These are phyloP conservation scores for Malthinus flaveolus DNA, from an alignment of 2,888 invertebrate genomes.

Conservation along the genomic window DNA sequence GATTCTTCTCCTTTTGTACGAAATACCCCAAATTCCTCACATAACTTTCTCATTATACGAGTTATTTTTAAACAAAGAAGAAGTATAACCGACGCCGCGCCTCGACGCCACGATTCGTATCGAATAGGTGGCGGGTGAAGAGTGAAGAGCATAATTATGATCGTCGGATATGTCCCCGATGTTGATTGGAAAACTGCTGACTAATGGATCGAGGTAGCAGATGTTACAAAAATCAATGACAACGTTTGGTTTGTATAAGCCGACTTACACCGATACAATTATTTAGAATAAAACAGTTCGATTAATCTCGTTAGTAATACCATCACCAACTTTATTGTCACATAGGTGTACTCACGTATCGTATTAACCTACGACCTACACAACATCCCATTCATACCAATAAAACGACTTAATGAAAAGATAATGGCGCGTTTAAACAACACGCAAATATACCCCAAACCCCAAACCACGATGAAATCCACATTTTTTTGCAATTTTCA, in stretches of 20 bases:
- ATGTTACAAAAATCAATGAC: slow-evolving; percentile 26
- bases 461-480: too few species aligned
- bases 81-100: slow-evolving; percentile 6
- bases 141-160: slow-evolving; percentile 14
- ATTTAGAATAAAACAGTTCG: slow-evolving; percentile 31
- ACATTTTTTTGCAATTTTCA: too few species aligned
- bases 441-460: too few species aligned
- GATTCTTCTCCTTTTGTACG: neutral
- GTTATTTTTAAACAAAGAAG: too few species aligned
- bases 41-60: too few species aligned
- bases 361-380: too few species aligned
- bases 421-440: neutral
- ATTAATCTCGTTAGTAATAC: slow-evolving; percentile 19
- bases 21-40: neutral
- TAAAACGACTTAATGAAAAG: neutral
- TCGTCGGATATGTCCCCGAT: slow-evolving; percentile 12
- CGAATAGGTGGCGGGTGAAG: slow-evolving; percentile 13
- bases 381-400: neutral
- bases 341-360: slow-evolving; percentile 14
- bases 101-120: slow-evolving; percentile 4
- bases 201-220: slow-evolving; percentile 24
- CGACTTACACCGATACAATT: slow-evolving; percentile 24
- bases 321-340: slow-evolving; percentile 11
- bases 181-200: slow-evolving; percentile 20
- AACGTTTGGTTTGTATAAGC: slow-evolving; percentile 12